Percentiles rank a stretch among this genome's conserved stretches.
phyloP scores from a whole-genome alignment of 1,140 invertebrate species.

The Drosophila lowei region DNA sequence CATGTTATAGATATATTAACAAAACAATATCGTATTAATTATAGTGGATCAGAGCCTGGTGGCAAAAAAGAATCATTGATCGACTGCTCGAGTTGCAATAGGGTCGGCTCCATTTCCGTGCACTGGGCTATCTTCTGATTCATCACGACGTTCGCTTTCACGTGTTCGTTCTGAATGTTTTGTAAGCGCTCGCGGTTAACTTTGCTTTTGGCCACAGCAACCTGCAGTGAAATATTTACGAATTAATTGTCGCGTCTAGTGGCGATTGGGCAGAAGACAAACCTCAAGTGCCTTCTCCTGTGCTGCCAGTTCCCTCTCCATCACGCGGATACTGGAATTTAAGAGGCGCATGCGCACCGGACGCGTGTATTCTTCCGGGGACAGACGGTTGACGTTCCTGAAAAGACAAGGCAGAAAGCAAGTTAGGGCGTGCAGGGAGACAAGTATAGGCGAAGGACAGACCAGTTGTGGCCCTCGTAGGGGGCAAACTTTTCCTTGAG shows the following conservation, averaged over 20 bases:
- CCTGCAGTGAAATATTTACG: conserved; percentile 6
- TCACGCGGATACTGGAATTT: conserved; percentile 53
- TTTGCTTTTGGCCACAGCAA: conserved; percentile 36
- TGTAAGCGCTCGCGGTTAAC: conserved; percentile 45
- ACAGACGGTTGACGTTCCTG: conserved; percentile 54
- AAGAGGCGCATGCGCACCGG: conserved; percentile 58
- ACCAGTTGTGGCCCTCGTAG: conserved; percentile 53
- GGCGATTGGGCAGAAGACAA: background rate
- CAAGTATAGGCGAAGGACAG: background rate
- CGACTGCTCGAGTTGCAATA: conserved; percentile 18
- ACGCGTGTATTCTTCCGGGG: conserved; percentile 52
- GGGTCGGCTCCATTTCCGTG: conserved; percentile 36
- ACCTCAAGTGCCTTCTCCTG: conserved; percentile 49
- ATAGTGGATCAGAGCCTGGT: background rate
- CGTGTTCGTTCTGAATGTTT: conserved; percentile 48
- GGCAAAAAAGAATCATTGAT: conserved; percentile 10
- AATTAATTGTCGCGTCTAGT: too few relatives aligned
- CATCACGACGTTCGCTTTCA: conserved; percentile 43
- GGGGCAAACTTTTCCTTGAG: conserved; percentile 61
- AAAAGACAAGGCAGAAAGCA: background rate
- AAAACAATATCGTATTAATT: too few relatives aligned
- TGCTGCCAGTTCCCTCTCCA: conserved; percentile 40
- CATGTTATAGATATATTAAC: conserved; percentile 1
- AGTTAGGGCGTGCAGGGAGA: too few relatives aligned
- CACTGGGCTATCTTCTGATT: conserved; percentile 33